Base-by-base conservation (phyloP, 2,888 invertebrate species). In the Octodonta nipae region DNA sequence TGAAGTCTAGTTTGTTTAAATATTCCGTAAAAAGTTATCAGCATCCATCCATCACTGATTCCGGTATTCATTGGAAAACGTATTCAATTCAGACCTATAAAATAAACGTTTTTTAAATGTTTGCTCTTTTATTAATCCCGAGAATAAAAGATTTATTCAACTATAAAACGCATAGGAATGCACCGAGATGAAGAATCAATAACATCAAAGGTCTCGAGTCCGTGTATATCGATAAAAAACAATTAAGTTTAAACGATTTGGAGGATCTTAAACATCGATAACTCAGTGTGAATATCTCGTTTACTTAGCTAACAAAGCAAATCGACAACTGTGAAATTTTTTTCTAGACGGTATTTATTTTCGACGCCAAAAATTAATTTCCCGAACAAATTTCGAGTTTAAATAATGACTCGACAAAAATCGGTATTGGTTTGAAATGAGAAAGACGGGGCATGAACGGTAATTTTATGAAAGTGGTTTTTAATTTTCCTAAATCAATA, bases 401-500 rank as follows among this genome's bases (percentile, higher is more conserved):
- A 45, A 50, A 51, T 46, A 49, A 46, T 51, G 51, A 51, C 47
- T 43, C 40, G 43, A 47, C 50, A 38, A 7, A 8, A 15, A 15
- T 12, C 4, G 26, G 8, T 8, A 3, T 11, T 4, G 8, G 28
- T 8, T 6, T 10, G 10, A 11, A 22, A 22, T 2, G 22, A 22
- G 22, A 11, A 22, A 2, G 22, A 22, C 10, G 22, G 22, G 11
- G 30, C 36, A 25, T 32, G 39, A 43, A 42, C 42, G 37, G 38
- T 44, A 41, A 48, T 42, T 46, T 46, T 33, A 40, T 44, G 40
- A 50, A 49, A 49, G 47, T 41, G 46, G 44, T 40, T 51, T 49
- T 49, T 50, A 51, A 50, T 50, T 46, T 47, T 43, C 43, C 35
- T 47, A 49, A 50, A 50, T 47, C 48, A 49, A 51, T 47, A 46